Base-by-base conservation (phyloP, 2,113 vertebrate species). In the Petrocephalus microphthalmus region DNA sequence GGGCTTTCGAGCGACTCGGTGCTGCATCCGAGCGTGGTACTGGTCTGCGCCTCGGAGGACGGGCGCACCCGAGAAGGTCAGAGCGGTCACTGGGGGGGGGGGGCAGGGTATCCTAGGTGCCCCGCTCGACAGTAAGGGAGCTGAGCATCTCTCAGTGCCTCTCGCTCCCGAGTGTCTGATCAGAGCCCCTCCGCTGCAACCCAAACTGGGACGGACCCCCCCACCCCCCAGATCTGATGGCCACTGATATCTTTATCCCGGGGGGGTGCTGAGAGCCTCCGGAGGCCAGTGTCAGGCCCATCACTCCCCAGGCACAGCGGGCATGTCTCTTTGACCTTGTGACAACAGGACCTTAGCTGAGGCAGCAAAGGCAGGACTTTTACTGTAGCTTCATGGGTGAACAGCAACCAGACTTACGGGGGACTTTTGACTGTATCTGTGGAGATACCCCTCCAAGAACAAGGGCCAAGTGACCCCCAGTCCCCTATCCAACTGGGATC, bases 131-230 rank as follows among this genome's bases (percentile, higher is more conserved):
- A 13, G 60, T 29, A 13, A 67, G 8, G n/a, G 84, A 88, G 87
- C 47, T 51, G 33, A 37, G 20, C 15, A 33, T 92, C 90, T 57
- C 56, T 85, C 88, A 64, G 3, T 19, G 33, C 82, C 89, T 90
- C 84, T 91, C 89, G 90, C 52, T 88, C 60, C n/a, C 64, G 2
- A 42, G 45, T 37, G 57, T 17, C 90, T 94, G 93, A 95, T 95
- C 94, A 90, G 90, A 89, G 89, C 90, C 89, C 87, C 78, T 45
- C 33, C 91, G 87, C 81, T 92, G 93, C 92, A 93, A 93, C 92
- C 89, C 53, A 91, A 93, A 84, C 93, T 89, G 87, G 91, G 90
- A 88, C 53, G 87, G 54, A 3, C 54, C 45, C 87, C 88, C 84
- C 88, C 88, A 20, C 57, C 57, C n/a, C 60, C 56, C 57, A 67